A percentile compares a stretch with the other conserved stretches of the same genome.
phyloP scores from a whole-genome alignment of 2,888 invertebrate species.

The Erebia aethiops region DNA sequence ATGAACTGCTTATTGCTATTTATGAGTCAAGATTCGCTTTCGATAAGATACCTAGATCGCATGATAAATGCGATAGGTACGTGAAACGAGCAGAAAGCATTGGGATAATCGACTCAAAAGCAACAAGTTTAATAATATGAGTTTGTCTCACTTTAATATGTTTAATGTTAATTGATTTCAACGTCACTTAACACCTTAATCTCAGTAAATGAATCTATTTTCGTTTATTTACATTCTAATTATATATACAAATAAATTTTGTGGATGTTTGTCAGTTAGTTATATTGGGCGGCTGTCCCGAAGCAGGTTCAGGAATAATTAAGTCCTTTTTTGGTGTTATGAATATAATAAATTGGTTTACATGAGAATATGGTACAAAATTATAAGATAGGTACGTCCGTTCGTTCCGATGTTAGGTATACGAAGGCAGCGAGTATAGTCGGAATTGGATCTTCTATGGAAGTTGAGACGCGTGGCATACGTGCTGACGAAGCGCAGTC shows the following conservation, averaged over 20 bases:
- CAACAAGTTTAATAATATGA: background rate
- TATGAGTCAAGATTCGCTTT: constrained; percentile 34
- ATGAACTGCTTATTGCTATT: constrained; percentile 22
- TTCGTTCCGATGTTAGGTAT: too few species aligned
- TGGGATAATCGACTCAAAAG: constrained; percentile 56
- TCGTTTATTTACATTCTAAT: background rate
- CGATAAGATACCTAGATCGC: constrained; percentile 55
- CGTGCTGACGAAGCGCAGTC: too few species aligned
- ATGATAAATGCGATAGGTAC: constrained; percentile 55
- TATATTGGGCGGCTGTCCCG: too few species aligned
- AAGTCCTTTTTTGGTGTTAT: too few species aligned
- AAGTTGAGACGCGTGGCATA: too few species aligned
- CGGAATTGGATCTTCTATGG: too few species aligned
- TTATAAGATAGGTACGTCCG: too few species aligned
- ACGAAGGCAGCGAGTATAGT: too few species aligned
- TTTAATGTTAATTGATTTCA: constrained; percentile 3
- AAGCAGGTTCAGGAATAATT: too few species aligned
- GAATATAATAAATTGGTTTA: too few species aligned
- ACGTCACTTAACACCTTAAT: constrained; percentile 1
- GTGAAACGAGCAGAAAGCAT: constrained; percentile 49
- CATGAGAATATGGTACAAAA: too few species aligned
- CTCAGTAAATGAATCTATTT: background rate
- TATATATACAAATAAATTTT: background rate
- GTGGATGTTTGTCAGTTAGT: too few species aligned
- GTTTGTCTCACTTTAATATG: constrained; percentile 7